Evolutionary conservation across 2,113 vertebrate genomes (phyloP), one percentile per base, ranked within the genome.

Genomic region (Procavia capensis): DNA sequence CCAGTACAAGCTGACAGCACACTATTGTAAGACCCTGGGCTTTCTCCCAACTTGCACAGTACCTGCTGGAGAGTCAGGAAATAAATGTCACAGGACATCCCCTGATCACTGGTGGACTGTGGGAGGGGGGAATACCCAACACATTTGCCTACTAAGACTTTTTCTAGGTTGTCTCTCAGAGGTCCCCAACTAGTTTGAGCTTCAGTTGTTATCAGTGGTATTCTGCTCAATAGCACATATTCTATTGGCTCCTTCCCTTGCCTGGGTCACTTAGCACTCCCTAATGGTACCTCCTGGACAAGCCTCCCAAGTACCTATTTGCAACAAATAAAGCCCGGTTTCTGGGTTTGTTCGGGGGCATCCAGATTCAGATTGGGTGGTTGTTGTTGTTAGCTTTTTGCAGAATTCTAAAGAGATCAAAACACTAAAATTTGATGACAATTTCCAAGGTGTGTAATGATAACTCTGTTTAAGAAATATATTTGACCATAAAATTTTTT

Each of bases 161-260:
- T 17, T 3, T 59, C 34, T 16, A 36, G 3, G 11, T 29, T 1
- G 0, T 39, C 27, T 43, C 47, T 34, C 41, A 1, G n/a, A n/a
- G 27, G 25, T 47, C 78, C 63, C 25, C 13, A 31, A 31, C 25
- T 6, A 27, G 14, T 14, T 14, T 31, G 20, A 57, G 31, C 4
- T 16, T 6, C 66, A 68, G 17, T 19, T 68, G 17, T 20, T 17
- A 39, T 85, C 61, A 17, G 2, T 2, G 24, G 70, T 13, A 34
- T 47, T n/a, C 36, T 68, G 20, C 9, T 41, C 27, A 25, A 27
- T 17, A 41, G 34, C n/a, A 43, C 3, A 0, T 16, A 0, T 14
- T 41, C 70, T 78, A 9, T 41, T 6, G 2, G 31, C 10, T 39
- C 50, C 5, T 19, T 68, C 82, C 43, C n/a, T 39, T 57, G 25